A percentile compares a stretch with the other conserved stretches of the same genome.
These are phyloP conservation scores for Spicauda simplicius DNA, from an alignment of 2,888 invertebrate species.

Conservation along the genomic window DNA sequence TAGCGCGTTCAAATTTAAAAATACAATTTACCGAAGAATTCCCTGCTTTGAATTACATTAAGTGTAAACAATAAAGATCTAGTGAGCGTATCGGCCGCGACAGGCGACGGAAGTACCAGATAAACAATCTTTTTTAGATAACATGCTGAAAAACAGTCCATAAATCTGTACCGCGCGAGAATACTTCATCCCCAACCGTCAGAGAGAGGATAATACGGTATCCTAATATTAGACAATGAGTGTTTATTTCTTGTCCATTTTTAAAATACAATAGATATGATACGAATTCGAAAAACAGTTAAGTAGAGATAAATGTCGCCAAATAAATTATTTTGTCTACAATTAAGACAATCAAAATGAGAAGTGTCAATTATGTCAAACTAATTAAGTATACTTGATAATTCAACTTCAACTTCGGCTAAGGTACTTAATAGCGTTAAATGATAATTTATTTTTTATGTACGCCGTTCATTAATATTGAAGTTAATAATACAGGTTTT, in stretches of 20 bases:
- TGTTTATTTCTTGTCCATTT: constrained; percentile 3
- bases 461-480: constrained; percentile 37
- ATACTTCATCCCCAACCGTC: constrained; percentile 72
- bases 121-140: constrained; percentile 85
- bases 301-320: not conserved
- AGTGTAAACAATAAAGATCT: constrained; percentile 83
- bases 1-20: constrained; percentile 74
- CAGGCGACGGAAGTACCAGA: constrained; percentile 82
- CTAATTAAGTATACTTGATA: too few relatives aligned
- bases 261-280: not conserved
- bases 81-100: constrained; percentile 79
- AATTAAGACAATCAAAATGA: not conserved
- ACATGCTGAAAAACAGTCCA: constrained; percentile 77
- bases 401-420: too few relatives aligned
- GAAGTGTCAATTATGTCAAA: not conserved
- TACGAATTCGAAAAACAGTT: not conserved
- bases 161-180: constrained; percentile 73
- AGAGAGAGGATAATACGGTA: constrained; percentile 55
- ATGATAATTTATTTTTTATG: constrained; percentile 39
- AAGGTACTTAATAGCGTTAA: not conserved
- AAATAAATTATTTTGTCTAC: too few relatives aligned
- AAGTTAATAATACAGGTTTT: constrained; percentile 49
- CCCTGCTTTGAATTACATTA: constrained; percentile 84
- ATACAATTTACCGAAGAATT: constrained; percentile 81
- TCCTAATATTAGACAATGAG: constrained; percentile 32